Conservation (phyloP, 1,140 invertebrate species). For the Maniola jurtina region DNA sequence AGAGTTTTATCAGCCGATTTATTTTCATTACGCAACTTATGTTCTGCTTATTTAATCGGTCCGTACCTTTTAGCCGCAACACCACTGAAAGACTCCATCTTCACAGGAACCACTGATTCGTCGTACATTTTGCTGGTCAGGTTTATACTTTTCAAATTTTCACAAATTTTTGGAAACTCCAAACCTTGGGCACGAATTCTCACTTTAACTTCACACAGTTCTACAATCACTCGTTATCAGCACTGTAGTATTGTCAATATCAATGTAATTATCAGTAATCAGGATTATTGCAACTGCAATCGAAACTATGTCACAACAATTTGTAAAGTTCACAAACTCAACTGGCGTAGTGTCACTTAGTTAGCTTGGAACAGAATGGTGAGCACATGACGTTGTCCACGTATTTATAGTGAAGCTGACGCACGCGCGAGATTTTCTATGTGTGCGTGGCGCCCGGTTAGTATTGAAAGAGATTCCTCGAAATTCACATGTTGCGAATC, state of each 20-base stretch:
- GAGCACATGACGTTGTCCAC: slow-evolving; percentile 31
- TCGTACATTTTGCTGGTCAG: slow-evolving; percentile 64
- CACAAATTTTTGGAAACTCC: slow-evolving; percentile 59
- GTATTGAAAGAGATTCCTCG: slow-evolving; percentile 52
- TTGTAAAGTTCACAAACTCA: slow-evolving; percentile 53
- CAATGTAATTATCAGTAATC: slow-evolving; percentile 25
- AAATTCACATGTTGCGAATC: slow-evolving; percentile 36
- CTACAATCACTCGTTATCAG: slow-evolving; percentile 33
- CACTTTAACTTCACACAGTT: slow-evolving; percentile 51
- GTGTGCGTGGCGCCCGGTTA: slow-evolving; percentile 50
- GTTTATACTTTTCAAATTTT: slow-evolving; percentile 63
- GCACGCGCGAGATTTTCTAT: slow-evolving; percentile 42
- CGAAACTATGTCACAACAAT: slow-evolving; percentile 71
- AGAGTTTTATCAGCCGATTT: not conserved
- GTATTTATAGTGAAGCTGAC: slow-evolving; percentile 42
- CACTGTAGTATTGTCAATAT: slow-evolving; percentile 26
- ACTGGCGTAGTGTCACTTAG: slow-evolving; percentile 43
- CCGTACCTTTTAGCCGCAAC: slow-evolving; percentile 68
- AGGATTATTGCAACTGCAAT: slow-evolving; percentile 10
- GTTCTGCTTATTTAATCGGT: slow-evolving; percentile 10
- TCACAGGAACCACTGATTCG: slow-evolving; percentile 64
- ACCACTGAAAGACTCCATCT: slow-evolving; percentile 65
- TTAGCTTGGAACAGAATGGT: slow-evolving; percentile 47
- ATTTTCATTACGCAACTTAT: slow-evolving; percentile 14
- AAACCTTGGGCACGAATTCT: slow-evolving; percentile 47